Evolutionary conservation across 2,888 invertebrate species (phyloP).

Genomic region (Chrysodeixis includens): DNA sequence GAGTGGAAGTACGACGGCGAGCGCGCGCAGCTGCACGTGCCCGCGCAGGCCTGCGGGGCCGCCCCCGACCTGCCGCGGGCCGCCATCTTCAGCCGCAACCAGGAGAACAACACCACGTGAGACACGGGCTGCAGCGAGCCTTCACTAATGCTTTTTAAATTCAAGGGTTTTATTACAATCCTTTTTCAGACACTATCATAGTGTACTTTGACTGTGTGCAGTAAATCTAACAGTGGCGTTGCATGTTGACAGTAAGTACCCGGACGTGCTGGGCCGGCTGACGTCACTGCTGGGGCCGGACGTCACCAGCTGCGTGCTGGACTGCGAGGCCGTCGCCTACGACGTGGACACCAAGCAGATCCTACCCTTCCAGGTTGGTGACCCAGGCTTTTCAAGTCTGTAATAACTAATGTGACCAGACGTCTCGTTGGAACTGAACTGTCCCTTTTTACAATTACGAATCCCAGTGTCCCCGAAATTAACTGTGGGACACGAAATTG

Average conservation of each 20-base stretch:
- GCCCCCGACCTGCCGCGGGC: conserved; percentile 90
- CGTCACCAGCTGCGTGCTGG: conserved; percentile 96
- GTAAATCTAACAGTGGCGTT: not conserved
- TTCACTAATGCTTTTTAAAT: no score
- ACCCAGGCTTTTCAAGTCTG: no score
- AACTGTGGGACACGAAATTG: no score
- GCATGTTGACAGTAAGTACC: conserved; percentile 94
- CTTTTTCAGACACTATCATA: no score
- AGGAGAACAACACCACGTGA: conserved; percentile 88
- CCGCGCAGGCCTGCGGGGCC: conserved; percentile 79
- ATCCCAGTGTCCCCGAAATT: no score
- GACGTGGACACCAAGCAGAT: conserved; percentile 96
- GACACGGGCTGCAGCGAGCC: no score
- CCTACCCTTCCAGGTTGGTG: conserved; percentile 95
- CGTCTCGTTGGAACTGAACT: no score
- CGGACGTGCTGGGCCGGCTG: conserved; percentile 95
- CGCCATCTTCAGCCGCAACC: conserved; percentile 97
- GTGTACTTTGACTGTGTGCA: no score
- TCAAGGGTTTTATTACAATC: no score
- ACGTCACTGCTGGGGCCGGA: conserved; percentile 85
- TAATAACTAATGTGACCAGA: no score
- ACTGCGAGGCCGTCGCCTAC: conserved; percentile 99
- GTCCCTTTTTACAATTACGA: no score
- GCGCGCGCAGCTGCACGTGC: conserved; percentile 95
- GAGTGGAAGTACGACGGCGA: conserved; percentile 99